These are phyloP conservation scores for Caenorhabditis becei DNA, from an alignment of 2,888 invertebrate species.

Conservation along the genomic window DNA sequence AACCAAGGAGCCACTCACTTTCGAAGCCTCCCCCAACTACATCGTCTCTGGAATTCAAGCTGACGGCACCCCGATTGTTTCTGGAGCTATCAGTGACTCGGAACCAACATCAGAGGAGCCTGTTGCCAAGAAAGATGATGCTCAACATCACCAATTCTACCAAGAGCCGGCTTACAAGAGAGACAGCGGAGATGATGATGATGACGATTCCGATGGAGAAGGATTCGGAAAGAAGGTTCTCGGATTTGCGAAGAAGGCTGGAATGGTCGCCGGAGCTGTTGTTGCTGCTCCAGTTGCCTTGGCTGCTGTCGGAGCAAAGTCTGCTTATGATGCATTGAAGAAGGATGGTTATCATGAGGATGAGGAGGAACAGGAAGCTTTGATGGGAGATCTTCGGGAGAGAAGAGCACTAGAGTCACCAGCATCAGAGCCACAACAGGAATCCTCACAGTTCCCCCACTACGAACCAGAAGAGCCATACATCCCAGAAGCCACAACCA, in stretches of 20 bases:
- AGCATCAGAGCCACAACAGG: constrained; percentile 14
- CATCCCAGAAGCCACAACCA: neutral
- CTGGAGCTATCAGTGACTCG: constrained; percentile 12
- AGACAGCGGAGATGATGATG: constrained; percentile 30
- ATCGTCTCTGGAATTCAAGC: constrained; percentile 27
- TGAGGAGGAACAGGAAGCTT: constrained; percentile 28
- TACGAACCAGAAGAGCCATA: constrained; percentile 17
- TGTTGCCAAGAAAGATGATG: too few species aligned
- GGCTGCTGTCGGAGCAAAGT: constrained; percentile 70
- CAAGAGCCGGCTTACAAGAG: neutral
- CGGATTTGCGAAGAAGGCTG: constrained; percentile 70
- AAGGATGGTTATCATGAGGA: too few species aligned
- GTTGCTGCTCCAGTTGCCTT: constrained; percentile 71
- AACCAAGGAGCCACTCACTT: neutral
- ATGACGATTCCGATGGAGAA: constrained; percentile 45
- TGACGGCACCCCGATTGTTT: constrained; percentile 13
- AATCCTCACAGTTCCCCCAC: constrained; percentile 27
- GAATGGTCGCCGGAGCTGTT: constrained; percentile 72
- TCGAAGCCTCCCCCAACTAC: neutral
- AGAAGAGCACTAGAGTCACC: constrained; percentile 9
- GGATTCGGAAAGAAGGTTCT: constrained; percentile 56
- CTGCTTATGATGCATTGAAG: constrained; percentile 69
- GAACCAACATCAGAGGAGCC: too few species aligned
- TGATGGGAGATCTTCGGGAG: constrained; percentile 3
- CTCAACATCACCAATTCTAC: constrained; percentile 2